phyloP scores from a whole-genome alignment of 2,797 vertebrate genomes.

The Dromococcyx pavoninus region DNA sequence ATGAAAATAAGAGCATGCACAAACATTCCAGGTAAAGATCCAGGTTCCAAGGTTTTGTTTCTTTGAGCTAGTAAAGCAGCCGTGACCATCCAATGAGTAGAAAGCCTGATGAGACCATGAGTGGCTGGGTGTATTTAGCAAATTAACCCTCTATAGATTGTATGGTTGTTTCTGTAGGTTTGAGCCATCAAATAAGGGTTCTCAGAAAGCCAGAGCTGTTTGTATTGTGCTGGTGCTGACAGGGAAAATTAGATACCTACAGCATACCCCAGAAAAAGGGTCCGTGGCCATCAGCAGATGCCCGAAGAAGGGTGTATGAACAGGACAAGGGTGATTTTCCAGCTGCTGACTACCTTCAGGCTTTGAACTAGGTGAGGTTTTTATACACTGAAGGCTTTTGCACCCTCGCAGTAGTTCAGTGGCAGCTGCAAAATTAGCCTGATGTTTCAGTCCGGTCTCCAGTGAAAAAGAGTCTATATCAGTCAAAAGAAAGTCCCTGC shows the following conservation, averaged over 20 bases:
- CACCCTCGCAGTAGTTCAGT: fast-evolving
- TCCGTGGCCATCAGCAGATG: not conserved
- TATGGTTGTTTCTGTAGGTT: not conserved
- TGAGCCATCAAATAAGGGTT: not conserved
- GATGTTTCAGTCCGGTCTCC: not conserved
- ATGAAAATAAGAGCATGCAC: fast-evolving
- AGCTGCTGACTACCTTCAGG: not conserved
- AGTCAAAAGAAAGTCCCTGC: not conserved
- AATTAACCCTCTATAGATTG: not conserved
- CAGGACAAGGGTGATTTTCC: not conserved
- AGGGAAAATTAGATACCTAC: not conserved
- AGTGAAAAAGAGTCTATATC: fast-evolving
- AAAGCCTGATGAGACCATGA: not conserved
- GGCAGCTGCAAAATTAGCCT: not conserved
- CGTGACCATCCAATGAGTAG: fast-evolving
- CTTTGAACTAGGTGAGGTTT: not conserved
- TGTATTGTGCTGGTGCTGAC: not conserved
- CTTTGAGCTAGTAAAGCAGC: not conserved
- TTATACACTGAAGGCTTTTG: not conserved
- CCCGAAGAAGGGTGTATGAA: not conserved
- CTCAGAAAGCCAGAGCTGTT: not conserved
- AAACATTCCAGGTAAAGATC: not conserved
- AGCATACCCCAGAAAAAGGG: not conserved
- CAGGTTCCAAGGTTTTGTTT: not conserved
- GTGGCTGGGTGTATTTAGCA: not conserved